These are phyloP conservation scores for Drosophila colorata DNA, from an alignment of 2,888 invertebrate genomes.

Conservation along the genomic window DNA sequence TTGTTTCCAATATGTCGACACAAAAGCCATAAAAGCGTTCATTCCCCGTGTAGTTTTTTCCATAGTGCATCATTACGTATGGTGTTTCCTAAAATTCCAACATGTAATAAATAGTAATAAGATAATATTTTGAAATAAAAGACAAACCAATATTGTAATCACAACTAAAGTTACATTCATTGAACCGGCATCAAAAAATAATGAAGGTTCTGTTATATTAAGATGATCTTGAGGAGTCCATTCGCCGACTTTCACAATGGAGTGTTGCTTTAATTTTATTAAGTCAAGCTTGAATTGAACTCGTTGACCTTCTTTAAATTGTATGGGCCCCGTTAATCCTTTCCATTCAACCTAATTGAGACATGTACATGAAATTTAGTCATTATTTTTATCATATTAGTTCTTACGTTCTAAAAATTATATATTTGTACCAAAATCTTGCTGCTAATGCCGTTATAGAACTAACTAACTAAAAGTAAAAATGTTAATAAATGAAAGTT, in stretches of 20 bases:
- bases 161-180: conserved; percentile 92
- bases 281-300: conserved; percentile 91
- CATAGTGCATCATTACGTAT: conserved; percentile 90
- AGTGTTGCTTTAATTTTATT: conserved; percentile 90
- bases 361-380: conserved; percentile 15
- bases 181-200: conserved; percentile 90
- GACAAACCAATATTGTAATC: conserved; percentile 90
- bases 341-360: conserved; percentile 89
- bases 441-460: too few relatives aligned
- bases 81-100: conserved; percentile 87
- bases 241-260: conserved; percentile 91
- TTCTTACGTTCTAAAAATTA: too few relatives aligned
- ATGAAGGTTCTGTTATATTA: conserved; percentile 89
- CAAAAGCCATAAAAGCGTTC: conserved; percentile 92
- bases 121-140: neutral
- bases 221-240: conserved; percentile 90
- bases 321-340: conserved; percentile 92
- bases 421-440: too few relatives aligned
- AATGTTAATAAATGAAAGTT: too few relatives aligned
- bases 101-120: neutral
- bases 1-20: conserved; percentile 90
- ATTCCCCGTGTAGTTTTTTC: conserved; percentile 90
- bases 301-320: conserved; percentile 92
- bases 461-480: too few relatives aligned
- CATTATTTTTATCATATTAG: neutral